phyloP scores from a whole-genome alignment of 2,113 vertebrate genomes.

The Zingel zingel region DNA sequence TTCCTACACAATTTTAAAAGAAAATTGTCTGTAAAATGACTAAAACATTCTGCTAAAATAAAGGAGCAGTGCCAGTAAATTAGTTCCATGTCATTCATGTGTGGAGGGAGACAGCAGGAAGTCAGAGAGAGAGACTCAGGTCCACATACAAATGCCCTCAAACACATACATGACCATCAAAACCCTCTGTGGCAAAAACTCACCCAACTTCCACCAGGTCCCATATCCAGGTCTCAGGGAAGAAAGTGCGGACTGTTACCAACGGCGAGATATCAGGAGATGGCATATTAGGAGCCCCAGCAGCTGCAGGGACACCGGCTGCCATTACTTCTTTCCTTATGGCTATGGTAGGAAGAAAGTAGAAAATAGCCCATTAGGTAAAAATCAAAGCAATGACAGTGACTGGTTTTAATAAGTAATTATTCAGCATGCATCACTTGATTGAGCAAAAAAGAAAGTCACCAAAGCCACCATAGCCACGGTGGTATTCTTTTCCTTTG shows the following conservation, averaged over 20 bases:
- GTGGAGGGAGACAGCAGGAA: neutral
- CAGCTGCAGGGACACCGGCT: too few relatives aligned
- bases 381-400: neutral
- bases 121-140: too few relatives aligned
- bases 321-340: too few relatives aligned
- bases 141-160: neutral
- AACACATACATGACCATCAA: neutral
- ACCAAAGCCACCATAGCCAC: slow-evolving; percentile 46
- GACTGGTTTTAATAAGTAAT: neutral
- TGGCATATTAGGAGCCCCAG: too few relatives aligned
- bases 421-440: neutral
- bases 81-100: neutral
- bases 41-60: too few relatives aligned
- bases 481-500: slow-evolving; percentile 58
- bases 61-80: neutral
- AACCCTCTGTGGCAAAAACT: slow-evolving; percentile 46
- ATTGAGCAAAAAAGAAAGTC: slow-evolving; percentile 69
- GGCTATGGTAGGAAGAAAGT: neutral
- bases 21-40: too few relatives aligned
- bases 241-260: slow-evolving; percentile 83
- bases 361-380: neutral
- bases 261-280: too few relatives aligned
- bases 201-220: slow-evolving; percentile 84
- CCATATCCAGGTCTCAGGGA: slow-evolving; percentile 94
- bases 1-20: too few relatives aligned